Evolutionary conservation across 1,140 invertebrate genomes (phyloP).

Genomic region (Pemphigus obesinymphae): DNA sequence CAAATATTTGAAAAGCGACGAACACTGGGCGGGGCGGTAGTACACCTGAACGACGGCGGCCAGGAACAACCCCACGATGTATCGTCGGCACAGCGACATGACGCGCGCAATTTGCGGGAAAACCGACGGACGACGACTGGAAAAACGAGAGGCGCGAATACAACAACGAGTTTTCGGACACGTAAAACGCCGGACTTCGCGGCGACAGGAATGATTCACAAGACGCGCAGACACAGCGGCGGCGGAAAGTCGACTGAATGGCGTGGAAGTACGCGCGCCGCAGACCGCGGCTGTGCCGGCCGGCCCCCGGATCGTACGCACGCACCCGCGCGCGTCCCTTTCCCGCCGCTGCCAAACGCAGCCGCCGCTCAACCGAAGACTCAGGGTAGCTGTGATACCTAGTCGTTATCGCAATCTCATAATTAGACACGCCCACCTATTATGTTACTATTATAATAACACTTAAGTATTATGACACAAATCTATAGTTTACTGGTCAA

Average conservation of each 20-base stretch:
- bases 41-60: constrained; percentile 5
- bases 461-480: too few species aligned
- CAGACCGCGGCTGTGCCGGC: background rate
- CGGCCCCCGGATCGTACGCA: constrained; percentile 21
- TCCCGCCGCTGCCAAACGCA: background rate
- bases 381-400: background rate
- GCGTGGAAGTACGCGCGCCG: background rate
- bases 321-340: background rate
- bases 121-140: too few species aligned
- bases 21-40: background rate
- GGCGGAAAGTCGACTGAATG: constrained; percentile 24
- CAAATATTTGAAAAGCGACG: background rate
- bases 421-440: background rate
- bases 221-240: too few species aligned
- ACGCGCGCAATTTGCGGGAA: too few species aligned
- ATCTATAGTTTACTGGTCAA: too few species aligned
- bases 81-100: constrained; percentile 8
- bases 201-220: too few species aligned
- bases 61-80: background rate
- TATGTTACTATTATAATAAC: too few species aligned
- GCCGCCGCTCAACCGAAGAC: background rate
- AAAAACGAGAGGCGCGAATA: too few species aligned
- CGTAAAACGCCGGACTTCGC: too few species aligned
- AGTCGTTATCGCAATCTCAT: background rate
- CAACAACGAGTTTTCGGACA: too few species aligned